Evolutionary conservation across 2,888 invertebrate genomes (phyloP), one percentile per base, ranked within the genome.

Genomic region (Endotricha flammealis): DNA sequence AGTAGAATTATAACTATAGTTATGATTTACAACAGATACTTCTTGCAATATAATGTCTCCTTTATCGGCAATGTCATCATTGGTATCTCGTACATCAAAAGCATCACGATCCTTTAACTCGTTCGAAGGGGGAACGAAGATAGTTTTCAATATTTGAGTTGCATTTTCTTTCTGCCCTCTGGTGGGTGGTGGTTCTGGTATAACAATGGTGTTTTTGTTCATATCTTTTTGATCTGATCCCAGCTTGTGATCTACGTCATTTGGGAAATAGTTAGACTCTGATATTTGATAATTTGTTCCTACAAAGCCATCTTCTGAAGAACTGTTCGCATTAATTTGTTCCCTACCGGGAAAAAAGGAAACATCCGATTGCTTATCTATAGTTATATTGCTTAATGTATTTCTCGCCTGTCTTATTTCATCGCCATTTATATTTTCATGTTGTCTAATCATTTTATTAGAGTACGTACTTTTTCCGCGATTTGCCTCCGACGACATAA

Each of bases 11-110:
- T 69, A 69, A 13, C 40, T 64, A 25, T 57, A 64, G 22, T 47
- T 32, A 14, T 53, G 37, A 27, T 40, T 52, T 0, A 38, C 37
- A 32, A 46, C 39, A 2, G 60, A 48, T 13, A 51, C 32, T 25
- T 67, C 70, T 50, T 74, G 67, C n/a, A 75, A 48, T 4, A 71
- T 41, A 36, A 63, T 73, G 52, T 79, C 78, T 2, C 48, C 52
- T 32, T 67, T 74, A 13, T 70, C 42, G 12, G 29, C 35, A 9
- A 20, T 12, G 1, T 28, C 4, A 16, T 5, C 6, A 23, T 22
- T 28, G 13, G 12, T 8, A 14, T 35, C 11, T 7, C 28, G 31
- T 3, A 20, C 5, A 14, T 17, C 12, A 8, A 10, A 5, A 9
- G n/a, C 7, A 5, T 31, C 29, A 31, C 51, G 37, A 1, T 38